Evolutionary conservation across 2,888 invertebrate species (phyloP).

Genomic region (Choristoneura rosaceana): DNA sequence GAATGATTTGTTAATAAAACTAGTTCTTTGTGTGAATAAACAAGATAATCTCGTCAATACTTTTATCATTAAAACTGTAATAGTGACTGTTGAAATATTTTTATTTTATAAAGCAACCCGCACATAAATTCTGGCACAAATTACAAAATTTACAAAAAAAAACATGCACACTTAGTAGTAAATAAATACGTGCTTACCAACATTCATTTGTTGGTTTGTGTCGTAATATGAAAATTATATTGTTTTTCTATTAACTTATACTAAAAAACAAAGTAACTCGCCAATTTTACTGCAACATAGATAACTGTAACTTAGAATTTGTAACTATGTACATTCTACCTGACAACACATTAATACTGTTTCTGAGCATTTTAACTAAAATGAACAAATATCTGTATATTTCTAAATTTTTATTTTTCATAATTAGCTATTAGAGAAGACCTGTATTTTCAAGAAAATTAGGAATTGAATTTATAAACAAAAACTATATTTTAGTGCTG

Average conservation of each 20-base stretch:
- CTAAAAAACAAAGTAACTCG: constrained; percentile 19
- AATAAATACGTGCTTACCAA: constrained; percentile 13
- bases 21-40: constrained; percentile 26
- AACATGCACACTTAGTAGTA: constrained; percentile 35
- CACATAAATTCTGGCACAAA: constrained; percentile 36
- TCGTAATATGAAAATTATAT: constrained; percentile 3
- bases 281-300: constrained; percentile 29
- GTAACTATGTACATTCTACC: constrained; percentile 29
- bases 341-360: constrained; percentile 20
- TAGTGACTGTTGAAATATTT: background rate
- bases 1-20: constrained; percentile 26
- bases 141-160: background rate
- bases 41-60: constrained; percentile 20
- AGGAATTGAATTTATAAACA: constrained; percentile 31
- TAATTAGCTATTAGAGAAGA: constrained; percentile 13
- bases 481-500: constrained; percentile 8
- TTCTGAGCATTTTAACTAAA: constrained; percentile 33
- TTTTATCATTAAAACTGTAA: background rate
- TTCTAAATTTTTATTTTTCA: constrained; percentile 22
- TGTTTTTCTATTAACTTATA: constrained; percentile 11
- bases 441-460: constrained; percentile 28
- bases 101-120: constrained; percentile 24
- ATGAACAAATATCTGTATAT: constrained; percentile 21
- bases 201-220: constrained; percentile 11
- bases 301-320: constrained; percentile 25